A percentile compares a stretch with the other conserved stretches of the same genome.
These are phyloP conservation scores for Antechinus stuartii DNA, from an alignment of 2,113 vertebrate genomes.

Conservation along the genomic window DNA sequence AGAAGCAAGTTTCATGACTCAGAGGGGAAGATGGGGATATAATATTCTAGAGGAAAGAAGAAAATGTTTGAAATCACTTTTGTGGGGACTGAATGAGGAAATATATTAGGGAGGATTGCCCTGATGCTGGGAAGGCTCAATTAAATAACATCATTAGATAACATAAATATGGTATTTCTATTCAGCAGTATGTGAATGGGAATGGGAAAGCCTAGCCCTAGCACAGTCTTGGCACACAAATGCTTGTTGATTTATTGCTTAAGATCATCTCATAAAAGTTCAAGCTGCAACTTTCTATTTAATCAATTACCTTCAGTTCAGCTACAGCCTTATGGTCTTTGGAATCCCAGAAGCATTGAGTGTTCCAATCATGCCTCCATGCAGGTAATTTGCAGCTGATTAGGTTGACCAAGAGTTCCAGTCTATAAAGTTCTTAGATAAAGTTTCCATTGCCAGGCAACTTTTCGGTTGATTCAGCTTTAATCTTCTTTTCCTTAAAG, in stretches of 20 bases:
- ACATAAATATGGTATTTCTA: not conserved
- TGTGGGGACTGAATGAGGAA: not conserved
- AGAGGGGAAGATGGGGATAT: not conserved
- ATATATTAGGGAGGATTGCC: not conserved
- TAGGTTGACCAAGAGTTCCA: not conserved
- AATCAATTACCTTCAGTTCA: not conserved
- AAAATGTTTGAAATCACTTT: not conserved
- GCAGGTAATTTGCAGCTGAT: slow-evolving; percentile 6
- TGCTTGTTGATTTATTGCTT: not conserved
- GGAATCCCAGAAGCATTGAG: not conserved
- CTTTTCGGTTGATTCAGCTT: not conserved
- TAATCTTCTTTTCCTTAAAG: not conserved
- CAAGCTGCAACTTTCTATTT: not conserved
- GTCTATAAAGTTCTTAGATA: slow-evolving; percentile 5
- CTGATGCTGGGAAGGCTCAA: not conserved
- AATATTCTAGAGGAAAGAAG: not conserved
- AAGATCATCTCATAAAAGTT: not conserved
- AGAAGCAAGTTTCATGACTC: not conserved
- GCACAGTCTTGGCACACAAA: not conserved
- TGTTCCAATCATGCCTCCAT: not conserved
- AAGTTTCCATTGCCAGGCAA: not conserved
- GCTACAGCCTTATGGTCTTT: not conserved
- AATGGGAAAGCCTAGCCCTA: not conserved
- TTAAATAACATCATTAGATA: not conserved
- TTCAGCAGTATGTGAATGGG: not conserved